Conservation (phyloP, 2,797 vertebrate species). For the Acropternis orthonyx region DNA sequence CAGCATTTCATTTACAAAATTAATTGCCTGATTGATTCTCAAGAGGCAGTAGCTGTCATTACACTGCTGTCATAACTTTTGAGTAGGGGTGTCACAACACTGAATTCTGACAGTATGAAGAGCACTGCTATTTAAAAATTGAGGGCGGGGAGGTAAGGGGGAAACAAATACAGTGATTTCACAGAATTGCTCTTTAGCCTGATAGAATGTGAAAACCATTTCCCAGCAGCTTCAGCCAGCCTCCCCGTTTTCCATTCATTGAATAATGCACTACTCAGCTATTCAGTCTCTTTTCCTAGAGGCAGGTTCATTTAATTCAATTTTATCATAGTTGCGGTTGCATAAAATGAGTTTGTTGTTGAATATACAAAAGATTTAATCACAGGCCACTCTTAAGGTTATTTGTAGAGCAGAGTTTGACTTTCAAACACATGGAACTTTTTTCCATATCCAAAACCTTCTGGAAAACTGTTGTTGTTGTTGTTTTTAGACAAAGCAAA, state of each 20-base stretch:
- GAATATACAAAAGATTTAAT: constrained; percentile 58
- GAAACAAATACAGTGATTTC: constrained; percentile 66
- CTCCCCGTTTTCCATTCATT: constrained; percentile 33
- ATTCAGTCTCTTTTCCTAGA: constrained; percentile 58
- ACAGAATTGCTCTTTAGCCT: constrained; percentile 51
- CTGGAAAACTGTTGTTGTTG: background rate
- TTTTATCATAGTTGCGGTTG: constrained; percentile 59
- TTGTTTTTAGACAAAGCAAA: background rate
- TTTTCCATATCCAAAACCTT: background rate
- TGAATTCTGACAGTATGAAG: constrained; percentile 76
- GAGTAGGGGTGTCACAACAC: constrained; percentile 85
- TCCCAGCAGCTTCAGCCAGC: constrained; percentile 5
- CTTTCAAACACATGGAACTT: constrained; percentile 21
- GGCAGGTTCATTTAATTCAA: constrained; percentile 68
- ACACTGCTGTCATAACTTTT: constrained; percentile 82
- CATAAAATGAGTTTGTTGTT: constrained; percentile 66
- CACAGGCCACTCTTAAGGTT: constrained; percentile 38
- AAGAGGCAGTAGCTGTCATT: constrained; percentile 83
- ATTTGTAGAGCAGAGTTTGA: constrained; percentile 38
- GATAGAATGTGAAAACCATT: constrained; percentile 15
- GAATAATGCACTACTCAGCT: constrained; percentile 45
- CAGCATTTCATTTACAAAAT: constrained; percentile 96
- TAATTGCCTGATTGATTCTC: constrained; percentile 91
- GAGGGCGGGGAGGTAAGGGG: constrained; percentile 56
- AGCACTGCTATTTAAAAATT: constrained; percentile 79